These are phyloP conservation scores for Lepas anatifera DNA, from an alignment of 2,888 invertebrate genomes.

Conservation along the genomic window DNA sequence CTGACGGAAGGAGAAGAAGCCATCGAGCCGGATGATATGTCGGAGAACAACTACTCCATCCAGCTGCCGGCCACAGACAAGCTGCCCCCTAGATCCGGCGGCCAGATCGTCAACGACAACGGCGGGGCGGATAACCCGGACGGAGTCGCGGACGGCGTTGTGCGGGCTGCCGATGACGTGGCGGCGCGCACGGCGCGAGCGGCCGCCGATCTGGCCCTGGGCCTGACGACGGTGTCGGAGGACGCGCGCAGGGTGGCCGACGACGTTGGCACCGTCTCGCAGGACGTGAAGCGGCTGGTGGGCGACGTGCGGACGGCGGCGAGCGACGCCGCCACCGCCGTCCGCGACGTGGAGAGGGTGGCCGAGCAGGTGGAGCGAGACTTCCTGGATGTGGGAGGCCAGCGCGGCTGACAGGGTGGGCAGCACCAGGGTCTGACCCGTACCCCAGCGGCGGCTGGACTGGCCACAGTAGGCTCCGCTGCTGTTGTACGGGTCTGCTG, in stretches of 20 bases:
- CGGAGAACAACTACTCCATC: background rate
- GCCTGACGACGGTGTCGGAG: background rate
- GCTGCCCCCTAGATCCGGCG: background rate
- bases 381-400: background rate
- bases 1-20: too few species aligned
- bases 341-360: background rate
- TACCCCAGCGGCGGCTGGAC: too few species aligned
- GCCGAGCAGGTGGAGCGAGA: background rate
- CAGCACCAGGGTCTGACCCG: too few species aligned
- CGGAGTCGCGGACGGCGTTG: background rate
- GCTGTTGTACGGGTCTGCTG: too few species aligned
- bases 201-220: background rate
- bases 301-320: background rate
- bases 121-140: background rate
- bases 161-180: background rate
- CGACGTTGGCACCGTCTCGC: background rate
- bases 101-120: background rate
- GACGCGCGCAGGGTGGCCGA: background rate
- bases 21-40: background rate
- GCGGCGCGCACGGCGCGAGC: background rate
- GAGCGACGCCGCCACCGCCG: background rate
- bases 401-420: background rate
- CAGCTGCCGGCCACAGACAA: background rate
- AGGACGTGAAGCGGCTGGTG: background rate
- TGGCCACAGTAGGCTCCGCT: too few species aligned